Percentiles rank a stretch among this genome's conserved stretches.
These are phyloP conservation scores for Dichetophora obliterata DNA, from an alignment of 2,888 invertebrate species.

Conservation along the genomic window DNA sequence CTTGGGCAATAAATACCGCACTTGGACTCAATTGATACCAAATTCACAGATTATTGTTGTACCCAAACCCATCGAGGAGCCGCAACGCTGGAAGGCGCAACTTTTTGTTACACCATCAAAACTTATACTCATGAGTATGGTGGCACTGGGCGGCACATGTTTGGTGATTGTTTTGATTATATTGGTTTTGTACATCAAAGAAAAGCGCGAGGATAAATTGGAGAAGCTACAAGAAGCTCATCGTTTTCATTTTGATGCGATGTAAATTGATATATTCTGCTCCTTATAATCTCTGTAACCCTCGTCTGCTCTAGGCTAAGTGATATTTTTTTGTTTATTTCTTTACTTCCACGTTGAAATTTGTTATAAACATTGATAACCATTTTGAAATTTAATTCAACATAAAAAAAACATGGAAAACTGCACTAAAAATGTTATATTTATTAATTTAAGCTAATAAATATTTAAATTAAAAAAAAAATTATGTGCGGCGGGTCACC, in stretches of 20 bases:
- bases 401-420: too few species aligned
- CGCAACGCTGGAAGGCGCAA: constrained; percentile 88
- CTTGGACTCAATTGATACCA: constrained; percentile 94
- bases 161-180: constrained; percentile 88
- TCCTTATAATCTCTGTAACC: background rate
- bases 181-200: constrained; percentile 89
- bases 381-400: too few species aligned
- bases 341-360: background rate
- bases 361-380: background rate
- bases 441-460: background rate
- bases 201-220: constrained; percentile 84
- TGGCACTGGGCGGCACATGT: constrained; percentile 88
- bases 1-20: constrained; percentile 77
- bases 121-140: constrained; percentile 90
- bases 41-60: constrained; percentile 98
- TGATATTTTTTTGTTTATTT: constrained; percentile 14
- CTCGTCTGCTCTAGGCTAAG: background rate
- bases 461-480: background rate
- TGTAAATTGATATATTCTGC: constrained; percentile 72
- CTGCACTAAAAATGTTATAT: background rate
- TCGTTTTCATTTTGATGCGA: constrained; percentile 88
- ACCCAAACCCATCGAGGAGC: constrained; percentile 83
- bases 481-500: too few species aligned
- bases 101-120: constrained; percentile 96
- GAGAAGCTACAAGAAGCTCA: constrained; percentile 85